Evolutionary conservation across 1,140 invertebrate genomes (phyloP), one percentile per base, ranked within the genome.

Genomic region (Kradibia gibbosae): DNA sequence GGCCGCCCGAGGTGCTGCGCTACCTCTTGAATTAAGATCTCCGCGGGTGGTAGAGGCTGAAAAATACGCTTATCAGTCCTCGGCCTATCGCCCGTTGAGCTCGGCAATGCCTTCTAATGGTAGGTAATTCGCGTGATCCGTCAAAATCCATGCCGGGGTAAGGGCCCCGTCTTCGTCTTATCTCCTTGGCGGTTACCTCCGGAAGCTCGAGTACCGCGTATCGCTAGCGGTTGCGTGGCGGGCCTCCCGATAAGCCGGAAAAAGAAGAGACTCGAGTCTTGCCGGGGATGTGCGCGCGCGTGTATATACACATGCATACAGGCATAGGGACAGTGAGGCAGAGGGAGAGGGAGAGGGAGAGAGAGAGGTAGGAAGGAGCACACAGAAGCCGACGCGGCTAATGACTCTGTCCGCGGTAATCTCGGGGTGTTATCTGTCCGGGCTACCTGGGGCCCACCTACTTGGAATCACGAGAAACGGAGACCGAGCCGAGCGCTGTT

Each of bases 371-470:
- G 1, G 34, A 57, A 36, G 65, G 25, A 39, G 31, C 42, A 91
- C 89, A 91, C 90, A 91, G 90, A 90, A 91, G 90, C 90, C 90
- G 89, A 90, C 89, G 87, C 86, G 87, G 90, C 90, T 91, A 91
- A 91, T 91, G 90, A 91, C 90, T 91, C 89, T 91, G 90, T 91
- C 89, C 88, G 87, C 84, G 87, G 88, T 91, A 91, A 91, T 91
- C 90, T 91, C 86, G 83, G 86, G 89, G 89, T 90, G 90, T 91
- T 91, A 91, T 91, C 90, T 90, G 88, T 90, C 88, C 87, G 86
- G 83, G 89, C 90, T 91, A 91, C 89, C 90, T 90, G 90, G 87
- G 86, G 90, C 90, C 90, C 90, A 91, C 90, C 90, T 91, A 91
- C 90, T 89, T 90, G 85, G 90, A 91, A 90, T 90, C 88, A 90